Evolutionary conservation across 1,140 invertebrate species (phyloP).

Genomic region (Drosophila eugracilis): DNA sequence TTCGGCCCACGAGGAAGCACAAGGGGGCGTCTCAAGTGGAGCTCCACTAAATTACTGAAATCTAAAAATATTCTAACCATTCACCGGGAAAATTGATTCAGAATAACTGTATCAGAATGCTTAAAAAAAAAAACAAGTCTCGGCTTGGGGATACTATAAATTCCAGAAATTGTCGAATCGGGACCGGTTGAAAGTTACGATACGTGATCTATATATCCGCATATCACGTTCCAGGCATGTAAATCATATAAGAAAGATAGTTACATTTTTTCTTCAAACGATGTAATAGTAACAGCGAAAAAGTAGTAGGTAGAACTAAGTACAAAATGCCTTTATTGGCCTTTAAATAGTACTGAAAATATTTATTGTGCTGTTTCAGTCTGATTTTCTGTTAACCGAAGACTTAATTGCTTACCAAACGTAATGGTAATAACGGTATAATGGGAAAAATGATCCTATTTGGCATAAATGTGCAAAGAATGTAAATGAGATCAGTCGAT

Average conservation of each 20-base stretch:
- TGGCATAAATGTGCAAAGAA: constrained; percentile 21
- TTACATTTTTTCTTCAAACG: neutral
- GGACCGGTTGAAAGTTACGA: constrained; percentile 32
- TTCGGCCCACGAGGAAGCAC: constrained; percentile 10
- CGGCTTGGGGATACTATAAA: constrained; percentile 15
- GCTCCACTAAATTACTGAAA: constrained; percentile 48
- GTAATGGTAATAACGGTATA: neutral
- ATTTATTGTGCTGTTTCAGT: neutral
- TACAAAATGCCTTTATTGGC: neutral
- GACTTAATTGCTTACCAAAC: constrained; percentile 10
- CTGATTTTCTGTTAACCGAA: neutral
- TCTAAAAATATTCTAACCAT: constrained; percentile 48
- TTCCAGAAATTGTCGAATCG: constrained; percentile 33
- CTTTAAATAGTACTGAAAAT: neutral
- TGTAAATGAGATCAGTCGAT: constrained; percentile 35
- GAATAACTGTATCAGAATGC: constrained; percentile 47
- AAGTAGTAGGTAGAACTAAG: neutral
- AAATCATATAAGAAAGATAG: constrained; percentile 12
- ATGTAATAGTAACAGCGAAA: neutral
- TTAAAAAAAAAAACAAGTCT: constrained; percentile 5
- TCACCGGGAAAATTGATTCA: constrained; percentile 39
- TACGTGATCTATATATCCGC: constrained; percentile 29
- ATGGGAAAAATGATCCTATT: constrained; percentile 25
- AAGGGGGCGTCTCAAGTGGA: constrained; percentile 27
- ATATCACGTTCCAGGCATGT: constrained; percentile 22